These are phyloP conservation scores for Troilus luridus DNA, from an alignment of 2,888 invertebrate species.

Conservation along the genomic window DNA sequence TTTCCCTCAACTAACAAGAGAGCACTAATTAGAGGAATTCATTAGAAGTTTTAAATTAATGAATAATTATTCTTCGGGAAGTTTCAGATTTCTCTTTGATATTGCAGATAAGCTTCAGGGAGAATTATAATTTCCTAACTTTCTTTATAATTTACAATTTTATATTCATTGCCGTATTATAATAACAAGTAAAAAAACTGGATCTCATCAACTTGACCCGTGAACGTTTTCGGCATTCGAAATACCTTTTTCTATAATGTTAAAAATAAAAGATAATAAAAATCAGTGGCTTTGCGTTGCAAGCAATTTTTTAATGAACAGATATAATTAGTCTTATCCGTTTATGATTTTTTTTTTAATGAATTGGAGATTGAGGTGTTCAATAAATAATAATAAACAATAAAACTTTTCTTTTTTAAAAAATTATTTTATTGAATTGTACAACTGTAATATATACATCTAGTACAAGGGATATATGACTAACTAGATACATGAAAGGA, in stretches of 20 bases:
- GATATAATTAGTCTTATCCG: too few species aligned
- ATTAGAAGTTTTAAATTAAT: constrained; percentile 17
- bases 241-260: not conserved
- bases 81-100: constrained; percentile 24
- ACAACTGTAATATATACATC: too few species aligned
- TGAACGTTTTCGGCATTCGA: not conserved
- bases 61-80: constrained; percentile 12
- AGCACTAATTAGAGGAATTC: not conserved
- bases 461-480: too few species aligned
- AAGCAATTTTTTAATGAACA: too few species aligned
- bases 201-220: not conserved
- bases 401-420: too few species aligned
- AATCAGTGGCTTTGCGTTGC: too few species aligned
- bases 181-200: not conserved
- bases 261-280: too few species aligned
- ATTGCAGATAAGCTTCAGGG: not conserved
- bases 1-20: not conserved
- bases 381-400: too few species aligned
- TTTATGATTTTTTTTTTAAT: too few species aligned
- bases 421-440: too few species aligned
- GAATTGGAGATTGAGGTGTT: too few species aligned
- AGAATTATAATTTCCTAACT: constrained; percentile 14
- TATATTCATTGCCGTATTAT: not conserved
- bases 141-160: not conserved
- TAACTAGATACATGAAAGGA: too few species aligned